Conservation (phyloP, 2,797 vertebrate genomes). For the Sebastes nivosus region DNA sequence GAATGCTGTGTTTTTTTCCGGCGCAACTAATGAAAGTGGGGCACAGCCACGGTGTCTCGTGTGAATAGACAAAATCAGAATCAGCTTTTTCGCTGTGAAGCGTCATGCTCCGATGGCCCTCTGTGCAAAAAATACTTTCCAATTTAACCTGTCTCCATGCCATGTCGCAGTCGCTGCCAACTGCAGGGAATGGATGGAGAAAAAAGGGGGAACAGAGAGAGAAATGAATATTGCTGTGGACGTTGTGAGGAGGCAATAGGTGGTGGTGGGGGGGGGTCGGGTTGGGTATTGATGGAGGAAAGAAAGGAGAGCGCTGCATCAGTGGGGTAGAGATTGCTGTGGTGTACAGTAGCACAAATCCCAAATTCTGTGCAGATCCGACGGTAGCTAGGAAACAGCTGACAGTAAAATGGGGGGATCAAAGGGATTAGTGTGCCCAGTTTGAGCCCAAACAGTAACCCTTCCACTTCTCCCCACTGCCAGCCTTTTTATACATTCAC, state of each 20-base stretch:
- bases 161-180: conserved; percentile 33
- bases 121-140: conserved; percentile 54
- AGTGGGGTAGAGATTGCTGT: conserved; percentile 74
- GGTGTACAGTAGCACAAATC: conserved; percentile 79
- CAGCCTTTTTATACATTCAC: conserved; percentile 59
- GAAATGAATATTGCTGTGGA: conserved; percentile 45
- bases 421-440: conserved; percentile 78
- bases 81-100: conserved; percentile 52
- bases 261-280: background rate
- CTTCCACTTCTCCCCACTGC: conserved; percentile 60
- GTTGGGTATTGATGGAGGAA: conserved; percentile 53
- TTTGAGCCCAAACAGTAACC: conserved; percentile 78
- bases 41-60: conserved; percentile 52
- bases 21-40: conserved; percentile 70
- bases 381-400: conserved; percentile 81
- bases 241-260: conserved; percentile 27
- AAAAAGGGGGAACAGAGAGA: conserved; percentile 34
- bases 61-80: conserved; percentile 69
- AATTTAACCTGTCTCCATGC: conserved; percentile 53
- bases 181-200: conserved; percentile 31
- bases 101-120: conserved; percentile 50
- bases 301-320: conserved; percentile 69
- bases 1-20: conserved; percentile 47
- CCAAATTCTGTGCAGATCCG: conserved; percentile 77
- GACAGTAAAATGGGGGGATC: conserved; percentile 80